Conservation (phyloP, 1,140 invertebrate genomes). For the Drosophila arizonae region DNA sequence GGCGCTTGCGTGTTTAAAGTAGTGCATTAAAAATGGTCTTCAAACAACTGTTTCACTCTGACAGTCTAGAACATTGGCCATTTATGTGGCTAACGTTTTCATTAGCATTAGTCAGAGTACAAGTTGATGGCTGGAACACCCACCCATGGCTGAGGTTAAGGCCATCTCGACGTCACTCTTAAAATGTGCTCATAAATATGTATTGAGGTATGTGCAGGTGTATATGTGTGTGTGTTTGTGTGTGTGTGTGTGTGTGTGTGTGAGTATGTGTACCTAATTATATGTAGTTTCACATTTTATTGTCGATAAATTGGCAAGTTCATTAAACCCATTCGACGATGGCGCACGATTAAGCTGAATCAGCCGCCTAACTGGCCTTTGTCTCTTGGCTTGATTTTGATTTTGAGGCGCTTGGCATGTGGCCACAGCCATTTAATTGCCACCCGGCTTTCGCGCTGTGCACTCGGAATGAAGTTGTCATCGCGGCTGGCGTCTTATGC, state of each 20-base stretch:
- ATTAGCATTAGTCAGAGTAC: conserved; percentile 52
- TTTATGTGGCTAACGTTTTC: conserved; percentile 73
- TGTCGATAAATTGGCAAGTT: conserved; percentile 75
- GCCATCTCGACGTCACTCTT: conserved; percentile 16
- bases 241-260: too few species aligned
- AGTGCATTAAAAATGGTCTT: conserved; percentile 52
- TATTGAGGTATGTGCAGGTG: too few species aligned
- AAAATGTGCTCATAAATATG: conserved; percentile 63
- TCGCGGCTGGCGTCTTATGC: conserved; percentile 50
- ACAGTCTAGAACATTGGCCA: conserved; percentile 34
- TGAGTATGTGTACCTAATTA: conserved; percentile 55
- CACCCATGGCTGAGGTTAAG: conserved; percentile 47
- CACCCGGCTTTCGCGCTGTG: conserved; percentile 42
- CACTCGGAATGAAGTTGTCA: conserved; percentile 59
- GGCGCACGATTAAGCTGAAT: conserved; percentile 31
- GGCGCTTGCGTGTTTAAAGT: conserved; percentile 60
- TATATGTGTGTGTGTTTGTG: too few species aligned
- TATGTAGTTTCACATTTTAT: conserved; percentile 67
- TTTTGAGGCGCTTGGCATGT: conserved; percentile 42
- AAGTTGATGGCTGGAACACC: conserved; percentile 69
- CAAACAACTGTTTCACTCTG: conserved; percentile 39
- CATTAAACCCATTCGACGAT: conserved; percentile 58
- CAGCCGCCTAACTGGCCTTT: conserved; percentile 30
- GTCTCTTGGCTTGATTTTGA: conserved; percentile 25
- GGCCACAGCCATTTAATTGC: conserved; percentile 51